Conservation (phyloP, 2,888 invertebrate species). For the Gastrophysa polygoni region DNA sequence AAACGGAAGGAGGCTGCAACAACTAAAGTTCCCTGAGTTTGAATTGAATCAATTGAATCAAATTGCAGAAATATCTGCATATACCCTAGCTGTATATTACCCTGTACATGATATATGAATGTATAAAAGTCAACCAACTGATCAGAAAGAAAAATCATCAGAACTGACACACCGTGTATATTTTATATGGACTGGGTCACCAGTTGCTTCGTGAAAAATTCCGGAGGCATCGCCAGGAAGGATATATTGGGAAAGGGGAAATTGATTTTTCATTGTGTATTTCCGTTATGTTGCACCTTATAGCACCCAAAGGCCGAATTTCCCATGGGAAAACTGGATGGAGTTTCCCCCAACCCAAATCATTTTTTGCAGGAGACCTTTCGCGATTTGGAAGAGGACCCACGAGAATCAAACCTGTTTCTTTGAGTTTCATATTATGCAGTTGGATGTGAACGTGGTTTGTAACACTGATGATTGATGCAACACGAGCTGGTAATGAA, state of each 20-base stretch:
- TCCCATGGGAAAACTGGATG: conserved; percentile 15
- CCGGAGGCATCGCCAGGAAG: conserved; percentile 8
- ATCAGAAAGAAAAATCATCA: no score
- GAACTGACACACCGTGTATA: no score
- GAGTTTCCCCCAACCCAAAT: conserved; percentile 16
- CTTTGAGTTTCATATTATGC: neutral
- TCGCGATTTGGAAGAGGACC: neutral
- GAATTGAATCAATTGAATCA: no score
- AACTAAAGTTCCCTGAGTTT: no score
- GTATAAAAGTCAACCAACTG: no score
- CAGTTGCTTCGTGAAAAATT: neutral
- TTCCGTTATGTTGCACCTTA: conserved; percentile 32
- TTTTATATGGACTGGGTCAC: neutral
- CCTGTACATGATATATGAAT: no score
- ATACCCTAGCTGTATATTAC: no score
- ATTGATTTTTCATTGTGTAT: conserved; percentile 37
- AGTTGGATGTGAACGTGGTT: no score
- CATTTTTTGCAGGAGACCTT: conserved; percentile 7
- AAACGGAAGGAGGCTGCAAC: no score
- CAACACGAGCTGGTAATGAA: no score
- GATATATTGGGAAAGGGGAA: conserved; percentile 22
- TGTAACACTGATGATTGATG: no score
- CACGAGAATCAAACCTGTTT: neutral
- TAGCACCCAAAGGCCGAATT: conserved; percentile 26
- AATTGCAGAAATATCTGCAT: no score